Base-by-base conservation (phyloP, 2,113 vertebrate species). In the Myiopsitta monachus region DNA sequence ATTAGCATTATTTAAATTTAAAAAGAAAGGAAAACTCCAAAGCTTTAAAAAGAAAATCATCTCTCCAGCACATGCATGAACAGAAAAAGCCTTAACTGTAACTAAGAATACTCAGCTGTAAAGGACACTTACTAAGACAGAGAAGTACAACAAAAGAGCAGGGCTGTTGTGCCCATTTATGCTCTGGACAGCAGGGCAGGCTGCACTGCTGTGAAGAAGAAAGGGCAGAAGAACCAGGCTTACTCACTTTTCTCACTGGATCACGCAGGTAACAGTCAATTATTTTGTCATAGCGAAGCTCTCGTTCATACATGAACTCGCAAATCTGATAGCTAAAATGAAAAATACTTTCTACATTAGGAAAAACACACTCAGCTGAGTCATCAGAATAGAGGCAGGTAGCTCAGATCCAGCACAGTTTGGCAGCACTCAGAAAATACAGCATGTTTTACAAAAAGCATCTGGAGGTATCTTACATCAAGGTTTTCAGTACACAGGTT, bases 291-390 rank as follows among this genome's bases (percentile, higher is more conserved):
- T 99, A 99, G 72, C 98, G 96, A 92, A 99, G 98, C 90, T 98
- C 98, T 95, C 98, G 98, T 77, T 99, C 99, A 55, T 99, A 99
- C 92, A 99, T 99, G 97, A 99, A 99, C 92, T 99, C 99, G 83
- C 99, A 99, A 64, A 99, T 99, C 89, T 99, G 99, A 91, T 99
- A 99, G 96, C 99, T 99, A 68, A 83, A 97, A 96, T 3, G 55
- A 68, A 93, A 88, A 95, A 79, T 7, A 72, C 10, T n/a, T 63
- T 24, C 36, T 36, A 30, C 0, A 0, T 96, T 38, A 97, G 83
- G 51, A 69, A 64, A 36, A 57, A 11, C 33, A 52, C 36, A n/a
- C 73, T 44, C 62, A 46, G 63, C 52, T 43, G 26, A 86, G 54
- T 26, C 86, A 87, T 77, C 43, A 87, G 54, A 47, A 31, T 1